Evolutionary conservation across 2,888 invertebrate genomes (phyloP).

Genomic region (Morpho helenor): DNA sequence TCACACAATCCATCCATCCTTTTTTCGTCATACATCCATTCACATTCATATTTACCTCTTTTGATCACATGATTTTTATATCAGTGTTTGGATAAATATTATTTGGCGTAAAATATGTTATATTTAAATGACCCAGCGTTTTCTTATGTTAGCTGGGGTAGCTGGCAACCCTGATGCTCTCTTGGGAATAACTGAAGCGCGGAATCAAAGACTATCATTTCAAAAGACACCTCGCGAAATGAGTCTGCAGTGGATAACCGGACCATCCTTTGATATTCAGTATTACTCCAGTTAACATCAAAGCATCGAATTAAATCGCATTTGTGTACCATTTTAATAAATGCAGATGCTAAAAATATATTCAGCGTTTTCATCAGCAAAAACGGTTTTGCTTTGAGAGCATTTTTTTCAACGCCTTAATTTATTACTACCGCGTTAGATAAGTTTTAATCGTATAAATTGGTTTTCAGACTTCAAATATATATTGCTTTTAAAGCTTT

Average conservation of each 20-base stretch:
- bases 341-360: slow-evolving; percentile 18
- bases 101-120: no score
- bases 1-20: no score
- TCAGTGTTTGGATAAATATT: no score
- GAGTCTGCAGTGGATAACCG: slow-evolving; percentile 22
- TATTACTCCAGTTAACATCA: slow-evolving; percentile 24
- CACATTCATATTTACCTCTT: no score
- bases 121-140: no score
- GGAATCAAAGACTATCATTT: slow-evolving; percentile 25
- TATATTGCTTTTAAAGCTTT: no score
- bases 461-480: not conserved
- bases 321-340: slow-evolving; percentile 21
- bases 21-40: no score
- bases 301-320: slow-evolving; percentile 16
- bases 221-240: slow-evolving; percentile 24
- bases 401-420: slow-evolving; percentile 2
- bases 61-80: no score
- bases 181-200: slow-evolving; percentile 18
- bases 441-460: not conserved
- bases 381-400: slow-evolving; percentile 7
- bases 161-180: slow-evolving; percentile 21
- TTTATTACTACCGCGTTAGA: slow-evolving; percentile 9
- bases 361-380: slow-evolving; percentile 1
- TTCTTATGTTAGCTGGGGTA: not conserved
- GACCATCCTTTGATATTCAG: slow-evolving; percentile 26